phyloP scores from a whole-genome alignment of 2,113 vertebrate species.

The Boleophthalmus pectinirostris region DNA sequence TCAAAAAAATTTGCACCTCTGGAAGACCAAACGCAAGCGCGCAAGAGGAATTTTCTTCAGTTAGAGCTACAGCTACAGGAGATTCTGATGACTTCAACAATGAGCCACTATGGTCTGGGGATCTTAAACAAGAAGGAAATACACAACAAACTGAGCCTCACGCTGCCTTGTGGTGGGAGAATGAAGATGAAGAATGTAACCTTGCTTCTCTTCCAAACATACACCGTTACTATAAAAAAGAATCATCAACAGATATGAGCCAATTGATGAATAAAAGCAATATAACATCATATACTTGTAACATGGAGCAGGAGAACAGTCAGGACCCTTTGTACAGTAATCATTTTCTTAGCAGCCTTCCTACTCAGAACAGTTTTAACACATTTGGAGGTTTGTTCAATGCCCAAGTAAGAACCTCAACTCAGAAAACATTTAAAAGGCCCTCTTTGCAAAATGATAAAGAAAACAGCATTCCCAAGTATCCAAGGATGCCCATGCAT shows the following conservation, averaged over 20 bases:
- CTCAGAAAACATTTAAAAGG: conserved; percentile 42
- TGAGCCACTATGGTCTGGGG: background rate
- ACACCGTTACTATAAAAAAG: conserved; percentile 33
- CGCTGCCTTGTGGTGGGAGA: conserved; percentile 12
- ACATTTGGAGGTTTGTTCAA: conserved; percentile 23
- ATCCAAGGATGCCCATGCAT: conserved; percentile 11
- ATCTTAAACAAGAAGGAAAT: background rate
- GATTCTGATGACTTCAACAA: conserved; percentile 8
- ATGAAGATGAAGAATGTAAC: background rate
- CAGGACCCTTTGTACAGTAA: conserved; percentile 33
- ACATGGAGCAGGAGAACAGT: conserved; percentile 26
- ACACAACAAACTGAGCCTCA: conserved; percentile 20
- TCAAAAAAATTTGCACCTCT: conserved; percentile 48
- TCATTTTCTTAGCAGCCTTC: conserved; percentile 27
- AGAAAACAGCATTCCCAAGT: conserved; percentile 47
- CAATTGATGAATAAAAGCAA: conserved; percentile 52
- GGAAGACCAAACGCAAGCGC: conserved; percentile 24
- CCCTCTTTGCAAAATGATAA: conserved; percentile 35
- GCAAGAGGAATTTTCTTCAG: background rate
- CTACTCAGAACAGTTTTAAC: conserved; percentile 32
- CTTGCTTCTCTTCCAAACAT: background rate
- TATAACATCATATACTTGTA: conserved; percentile 11
- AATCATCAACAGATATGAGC: conserved; percentile 22
- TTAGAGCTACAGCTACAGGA: background rate
- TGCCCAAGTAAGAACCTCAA: conserved; percentile 39